Conservation (phyloP, 2,797 vertebrate species). For the Gobio occitaniae region DNA sequence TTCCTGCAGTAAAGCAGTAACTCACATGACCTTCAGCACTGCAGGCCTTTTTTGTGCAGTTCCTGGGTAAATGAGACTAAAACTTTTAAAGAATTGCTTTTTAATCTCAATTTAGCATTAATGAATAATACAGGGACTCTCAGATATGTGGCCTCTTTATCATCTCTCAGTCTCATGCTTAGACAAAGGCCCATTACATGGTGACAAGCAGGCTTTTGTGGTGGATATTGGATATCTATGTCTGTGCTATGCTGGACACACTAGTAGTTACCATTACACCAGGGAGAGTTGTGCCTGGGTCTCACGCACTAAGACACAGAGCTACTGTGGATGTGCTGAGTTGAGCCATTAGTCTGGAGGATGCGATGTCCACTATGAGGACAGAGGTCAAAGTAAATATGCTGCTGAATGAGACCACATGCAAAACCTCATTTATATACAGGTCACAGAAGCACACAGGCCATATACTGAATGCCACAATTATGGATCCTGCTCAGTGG, state of each 20-base stretch:
- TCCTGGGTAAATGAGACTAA: not conserved
- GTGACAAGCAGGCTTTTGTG: conserved; percentile 26
- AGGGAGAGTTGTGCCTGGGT: not conserved
- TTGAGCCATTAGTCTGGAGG: conserved; percentile 18
- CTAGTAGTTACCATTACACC: conserved; percentile 18
- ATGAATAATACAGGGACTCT: conserved; percentile 22
- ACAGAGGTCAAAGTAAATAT: conserved; percentile 35
- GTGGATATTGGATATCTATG: conserved; percentile 10
- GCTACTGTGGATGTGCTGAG: conserved; percentile 20
- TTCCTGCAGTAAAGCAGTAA: not conserved
- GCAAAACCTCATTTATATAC: not conserved
- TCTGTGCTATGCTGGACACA: conserved; percentile 8
- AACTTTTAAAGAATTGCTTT: not conserved
- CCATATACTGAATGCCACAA: not conserved
- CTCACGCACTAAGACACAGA: conserved; percentile 28
- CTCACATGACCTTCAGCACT: not conserved
- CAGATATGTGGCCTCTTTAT: conserved; percentile 6
- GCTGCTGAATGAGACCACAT: not conserved
- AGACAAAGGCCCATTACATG: conserved; percentile 24
- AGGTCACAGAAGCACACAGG: conserved; percentile 18
- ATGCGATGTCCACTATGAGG: not conserved
- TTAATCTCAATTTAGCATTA: not conserved
- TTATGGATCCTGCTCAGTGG: not conserved
- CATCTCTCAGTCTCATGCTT: not conserved
- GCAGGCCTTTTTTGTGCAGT: not conserved